Conservation (phyloP, 2,113 vertebrate genomes). For the Orientallactaga bullata region DNA sequence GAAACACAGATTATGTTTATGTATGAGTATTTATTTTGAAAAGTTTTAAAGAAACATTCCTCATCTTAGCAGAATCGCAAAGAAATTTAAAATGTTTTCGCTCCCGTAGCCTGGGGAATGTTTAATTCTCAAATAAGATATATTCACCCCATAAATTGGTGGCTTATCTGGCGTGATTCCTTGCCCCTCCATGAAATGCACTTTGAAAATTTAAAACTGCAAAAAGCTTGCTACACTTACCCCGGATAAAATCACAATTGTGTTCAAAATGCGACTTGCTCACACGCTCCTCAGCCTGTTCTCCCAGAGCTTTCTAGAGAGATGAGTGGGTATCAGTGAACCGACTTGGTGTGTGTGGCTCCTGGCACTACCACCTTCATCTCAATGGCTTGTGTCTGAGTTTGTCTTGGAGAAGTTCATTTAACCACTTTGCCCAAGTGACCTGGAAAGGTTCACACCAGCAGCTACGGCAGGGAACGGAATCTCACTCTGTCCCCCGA, state of each 20-base stretch:
- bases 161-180: not conserved
- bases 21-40: conserved; percentile 55
- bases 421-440: not conserved
- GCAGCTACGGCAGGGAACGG: not conserved
- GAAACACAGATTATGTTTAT: conserved; percentile 48
- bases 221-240: not conserved
- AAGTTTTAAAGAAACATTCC: conserved; percentile 60
- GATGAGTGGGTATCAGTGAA: fast-evolving
- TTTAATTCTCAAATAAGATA: conserved; percentile 44
- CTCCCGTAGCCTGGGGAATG: not conserved
- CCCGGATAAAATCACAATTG: not conserved
- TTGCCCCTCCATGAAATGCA: not conserved
- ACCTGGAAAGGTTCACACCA: fast-evolving
- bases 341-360: fast-evolving
- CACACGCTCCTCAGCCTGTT: fast-evolving
- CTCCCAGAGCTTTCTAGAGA: not conserved
- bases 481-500: fast-evolving
- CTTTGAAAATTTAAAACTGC: not conserved
- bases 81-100: not conserved
- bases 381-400: not conserved
- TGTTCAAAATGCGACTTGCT: fast-evolving
- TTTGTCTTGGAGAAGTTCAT: no score
- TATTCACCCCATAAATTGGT: conserved; percentile 5
- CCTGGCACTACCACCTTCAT: fast-evolving
- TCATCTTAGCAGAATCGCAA: conserved; percentile 39